These are phyloP conservation scores for Dryomyza anilis DNA, from an alignment of 2,888 invertebrate species.

Conservation along the genomic window DNA sequence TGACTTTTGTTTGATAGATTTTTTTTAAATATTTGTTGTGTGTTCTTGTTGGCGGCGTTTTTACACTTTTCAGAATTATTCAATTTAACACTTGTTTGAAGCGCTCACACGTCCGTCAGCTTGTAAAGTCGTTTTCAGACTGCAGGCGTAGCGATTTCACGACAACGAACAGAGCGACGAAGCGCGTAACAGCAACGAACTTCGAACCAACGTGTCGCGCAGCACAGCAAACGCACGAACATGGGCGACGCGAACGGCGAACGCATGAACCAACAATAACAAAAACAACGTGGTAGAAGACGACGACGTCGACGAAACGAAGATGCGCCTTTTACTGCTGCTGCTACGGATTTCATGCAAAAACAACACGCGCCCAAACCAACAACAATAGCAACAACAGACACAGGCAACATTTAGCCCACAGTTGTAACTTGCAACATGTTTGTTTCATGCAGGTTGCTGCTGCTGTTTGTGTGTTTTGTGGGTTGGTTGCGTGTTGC, in stretches of 20 bases:
- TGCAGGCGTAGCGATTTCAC: constrained; percentile 32
- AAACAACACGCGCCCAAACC: constrained; percentile 25
- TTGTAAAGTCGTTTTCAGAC: constrained; percentile 47
- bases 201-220: neutral
- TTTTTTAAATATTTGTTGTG: too few relatives aligned
- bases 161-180: neutral
- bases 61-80: too few relatives aligned
- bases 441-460: constrained; percentile 26
- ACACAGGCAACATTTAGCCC: constrained; percentile 27
- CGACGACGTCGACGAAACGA: neutral
- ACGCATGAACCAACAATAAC: neutral
- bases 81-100: neutral
- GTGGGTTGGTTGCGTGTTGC: constrained; percentile 23
- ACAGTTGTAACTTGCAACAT: constrained; percentile 11
- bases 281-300: neutral
- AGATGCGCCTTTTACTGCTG: neutral
- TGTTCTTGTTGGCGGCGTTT: neutral
- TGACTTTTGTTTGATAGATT: constrained; percentile 1
- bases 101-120: constrained; percentile 45
- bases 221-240: neutral
- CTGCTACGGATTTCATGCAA: neutral
- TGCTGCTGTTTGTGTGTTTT: constrained; percentile 5
- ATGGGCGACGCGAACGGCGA: neutral
- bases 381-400: constrained; percentile 47
- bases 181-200: neutral